A percentile compares a stretch with the other conserved stretches of the same genome.
Conservation (phyloP, 2,888 invertebrate genomes). For the Sceliomorpha sp. region DNA sequence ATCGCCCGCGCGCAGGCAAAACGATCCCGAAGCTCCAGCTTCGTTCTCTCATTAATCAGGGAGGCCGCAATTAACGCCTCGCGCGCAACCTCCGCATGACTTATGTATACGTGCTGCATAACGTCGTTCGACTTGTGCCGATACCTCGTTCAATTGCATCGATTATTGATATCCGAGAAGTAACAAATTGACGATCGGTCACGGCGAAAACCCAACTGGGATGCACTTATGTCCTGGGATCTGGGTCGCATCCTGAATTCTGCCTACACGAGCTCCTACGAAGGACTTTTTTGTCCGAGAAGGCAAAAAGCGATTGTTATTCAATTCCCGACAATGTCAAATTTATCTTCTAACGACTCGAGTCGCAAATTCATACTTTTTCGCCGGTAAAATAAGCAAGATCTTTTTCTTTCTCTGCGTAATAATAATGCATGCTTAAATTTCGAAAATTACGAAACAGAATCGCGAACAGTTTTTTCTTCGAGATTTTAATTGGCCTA, state of each 20-base stretch:
- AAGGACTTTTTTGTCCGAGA: no score
- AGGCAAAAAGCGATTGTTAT: no score
- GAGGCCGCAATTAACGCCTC: slow-evolving; percentile 48
- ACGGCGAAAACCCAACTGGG: slow-evolving; percentile 63
- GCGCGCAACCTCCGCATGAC: slow-evolving; percentile 28
- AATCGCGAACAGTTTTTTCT: no score
- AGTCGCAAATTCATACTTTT: no score
- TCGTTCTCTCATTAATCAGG: slow-evolving; percentile 52
- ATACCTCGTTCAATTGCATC: slow-evolving; percentile 62
- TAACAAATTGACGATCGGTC: slow-evolving; percentile 72
- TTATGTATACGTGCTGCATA: slow-evolving; percentile 32
- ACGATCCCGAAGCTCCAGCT: slow-evolving; percentile 36
- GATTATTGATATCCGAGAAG: slow-evolving; percentile 60
- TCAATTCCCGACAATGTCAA: no score
- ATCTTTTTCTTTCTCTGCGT: no score
- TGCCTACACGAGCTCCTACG: slow-evolving; percentile 11
- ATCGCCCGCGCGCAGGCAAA: slow-evolving; percentile 32
- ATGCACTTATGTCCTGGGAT: slow-evolving; percentile 64
- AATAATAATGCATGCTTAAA: no score
- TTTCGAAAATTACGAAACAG: no score
- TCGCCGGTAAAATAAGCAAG: no score
- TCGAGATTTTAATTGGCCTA: no score
- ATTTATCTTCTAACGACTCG: no score
- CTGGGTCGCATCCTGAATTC: slow-evolving; percentile 76
- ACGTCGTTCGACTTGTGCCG: slow-evolving; percentile 37